A percentile compares a stretch with the other conserved stretches of the same genome.
These are phyloP conservation scores for Bombus huntii DNA, from an alignment of 1,140 invertebrate species.

Conservation along the genomic window DNA sequence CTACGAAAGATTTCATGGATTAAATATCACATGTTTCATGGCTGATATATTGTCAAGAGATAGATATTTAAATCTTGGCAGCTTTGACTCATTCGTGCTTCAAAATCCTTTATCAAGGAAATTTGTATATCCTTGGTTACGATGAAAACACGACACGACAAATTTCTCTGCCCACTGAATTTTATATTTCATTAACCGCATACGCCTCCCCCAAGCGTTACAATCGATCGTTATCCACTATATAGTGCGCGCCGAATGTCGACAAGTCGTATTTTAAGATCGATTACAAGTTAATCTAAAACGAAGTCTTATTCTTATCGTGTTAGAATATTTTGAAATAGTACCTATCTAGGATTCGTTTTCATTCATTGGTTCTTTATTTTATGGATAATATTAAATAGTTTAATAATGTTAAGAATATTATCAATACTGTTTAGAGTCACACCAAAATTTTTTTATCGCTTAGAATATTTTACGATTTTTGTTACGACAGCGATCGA, in stretches of 20 bases:
- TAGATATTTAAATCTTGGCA: not conserved
- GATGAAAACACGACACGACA: conserved; percentile 44
- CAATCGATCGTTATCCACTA: conserved; percentile 60
- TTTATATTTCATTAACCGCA: conserved; percentile 66
- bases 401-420: not conserved
- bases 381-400: not conserved
- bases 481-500: conserved; percentile 13
- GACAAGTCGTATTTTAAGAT: conserved; percentile 37
- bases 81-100: conserved; percentile 13
- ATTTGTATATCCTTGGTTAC: not conserved
- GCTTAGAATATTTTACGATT: conserved; percentile 8
- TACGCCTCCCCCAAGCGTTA: conserved; percentile 47
- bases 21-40: not conserved
- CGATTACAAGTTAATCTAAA: conserved; percentile 60
- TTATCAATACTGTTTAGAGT: not conserved
- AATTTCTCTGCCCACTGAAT: conserved; percentile 67
- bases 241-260: conserved; percentile 19
- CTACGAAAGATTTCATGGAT: not conserved
- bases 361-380: not conserved
- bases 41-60: too few species aligned
- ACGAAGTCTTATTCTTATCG: conserved; percentile 14
- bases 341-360: conserved; percentile 12
- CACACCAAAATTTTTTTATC: conserved; percentile 33
- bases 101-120: conserved; percentile 18
- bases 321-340: too few species aligned